Conservation (phyloP, 2,113 vertebrate genomes). For the Tragulus kanchil region DNA sequence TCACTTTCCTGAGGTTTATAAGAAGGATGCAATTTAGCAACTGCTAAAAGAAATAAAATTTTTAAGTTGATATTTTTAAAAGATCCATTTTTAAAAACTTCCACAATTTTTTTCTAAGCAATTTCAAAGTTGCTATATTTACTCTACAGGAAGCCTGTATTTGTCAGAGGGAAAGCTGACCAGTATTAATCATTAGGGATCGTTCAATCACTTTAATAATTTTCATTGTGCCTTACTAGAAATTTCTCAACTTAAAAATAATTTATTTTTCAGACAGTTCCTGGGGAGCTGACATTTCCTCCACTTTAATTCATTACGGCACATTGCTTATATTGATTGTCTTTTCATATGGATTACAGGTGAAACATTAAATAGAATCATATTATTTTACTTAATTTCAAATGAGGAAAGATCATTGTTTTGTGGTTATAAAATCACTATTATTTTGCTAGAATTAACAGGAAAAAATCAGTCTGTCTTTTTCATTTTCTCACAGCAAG, state of each 20-base stretch:
- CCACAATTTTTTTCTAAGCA: neutral
- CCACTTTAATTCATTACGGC: slow-evolving; percentile 63
- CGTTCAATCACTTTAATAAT: slow-evolving; percentile 70
- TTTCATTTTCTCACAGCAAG: slow-evolving; percentile 69
- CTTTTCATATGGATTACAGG: neutral
- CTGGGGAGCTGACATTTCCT: slow-evolving; percentile 51
- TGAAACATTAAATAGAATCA: slow-evolving; percentile 48
- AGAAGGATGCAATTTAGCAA: neutral
- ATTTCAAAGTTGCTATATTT: slow-evolving; percentile 8
- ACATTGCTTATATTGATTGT: neutral
- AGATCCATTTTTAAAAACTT: neutral
- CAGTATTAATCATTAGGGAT: slow-evolving; percentile 58
- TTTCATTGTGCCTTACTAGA: slow-evolving; percentile 52
- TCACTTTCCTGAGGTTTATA: neutral
- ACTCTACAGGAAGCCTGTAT: neutral
- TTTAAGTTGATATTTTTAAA: neutral
- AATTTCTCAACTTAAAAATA: slow-evolving; percentile 72
- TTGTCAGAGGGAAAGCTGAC: slow-evolving; percentile 40
- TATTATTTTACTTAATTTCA: slow-evolving; percentile 35
- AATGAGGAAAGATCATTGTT: slow-evolving; percentile 25
- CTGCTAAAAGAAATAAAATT: neutral
- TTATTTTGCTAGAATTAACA: slow-evolving; percentile 67
- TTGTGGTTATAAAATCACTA: slow-evolving; percentile 48
- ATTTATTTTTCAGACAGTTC: slow-evolving; percentile 63
- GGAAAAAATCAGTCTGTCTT: slow-evolving; percentile 18